phyloP scores from a whole-genome alignment of 2,888 invertebrate species.

The Trisateles emortualis region DNA sequence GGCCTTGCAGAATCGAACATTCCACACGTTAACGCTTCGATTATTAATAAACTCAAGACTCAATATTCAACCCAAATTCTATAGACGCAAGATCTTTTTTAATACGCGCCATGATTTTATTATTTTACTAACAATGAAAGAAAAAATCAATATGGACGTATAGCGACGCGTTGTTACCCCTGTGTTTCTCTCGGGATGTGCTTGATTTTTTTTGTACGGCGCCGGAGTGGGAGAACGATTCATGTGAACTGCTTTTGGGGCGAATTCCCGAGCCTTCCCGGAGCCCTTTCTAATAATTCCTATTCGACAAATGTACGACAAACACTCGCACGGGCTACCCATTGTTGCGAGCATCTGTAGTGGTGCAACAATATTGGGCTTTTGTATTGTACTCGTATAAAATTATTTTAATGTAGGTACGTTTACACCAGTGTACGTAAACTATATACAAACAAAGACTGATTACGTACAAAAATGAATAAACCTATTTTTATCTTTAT shows the following conservation, averaged over 20 bases:
- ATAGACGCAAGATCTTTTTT: conserved; percentile 79
- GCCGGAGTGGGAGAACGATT: conserved; percentile 84
- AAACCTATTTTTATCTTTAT: background rate
- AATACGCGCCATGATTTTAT: conserved; percentile 75
- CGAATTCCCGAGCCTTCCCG: conserved; percentile 86
- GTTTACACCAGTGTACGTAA: conserved; percentile 32
- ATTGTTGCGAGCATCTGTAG: conserved; percentile 81
- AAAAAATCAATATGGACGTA: conserved; percentile 86
- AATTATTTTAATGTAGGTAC: conserved; percentile 71
- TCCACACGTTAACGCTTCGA: conserved; percentile 85
- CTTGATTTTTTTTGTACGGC: conserved; percentile 85
- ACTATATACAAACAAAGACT: conserved; percentile 42
- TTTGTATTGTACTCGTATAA: conserved; percentile 64
- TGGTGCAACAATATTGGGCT: conserved; percentile 80
- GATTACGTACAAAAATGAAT: conserved; percentile 14
- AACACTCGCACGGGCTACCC: conserved; percentile 83
- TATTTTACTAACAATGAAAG: conserved; percentile 84
- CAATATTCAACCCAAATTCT: conserved; percentile 82
- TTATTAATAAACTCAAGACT: conserved; percentile 82
- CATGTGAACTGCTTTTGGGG: conserved; percentile 87
- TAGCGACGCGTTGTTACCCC: conserved; percentile 85
- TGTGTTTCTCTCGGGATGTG: conserved; percentile 86
- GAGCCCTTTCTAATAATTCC: conserved; percentile 86
- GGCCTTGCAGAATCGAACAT: conserved; percentile 84
- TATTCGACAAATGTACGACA: conserved; percentile 86